Percentiles rank a stretch among this genome's conserved stretches.
phyloP scores from a whole-genome alignment of 2,113 vertebrate species.

The Syrrhaptes paradoxus region DNA sequence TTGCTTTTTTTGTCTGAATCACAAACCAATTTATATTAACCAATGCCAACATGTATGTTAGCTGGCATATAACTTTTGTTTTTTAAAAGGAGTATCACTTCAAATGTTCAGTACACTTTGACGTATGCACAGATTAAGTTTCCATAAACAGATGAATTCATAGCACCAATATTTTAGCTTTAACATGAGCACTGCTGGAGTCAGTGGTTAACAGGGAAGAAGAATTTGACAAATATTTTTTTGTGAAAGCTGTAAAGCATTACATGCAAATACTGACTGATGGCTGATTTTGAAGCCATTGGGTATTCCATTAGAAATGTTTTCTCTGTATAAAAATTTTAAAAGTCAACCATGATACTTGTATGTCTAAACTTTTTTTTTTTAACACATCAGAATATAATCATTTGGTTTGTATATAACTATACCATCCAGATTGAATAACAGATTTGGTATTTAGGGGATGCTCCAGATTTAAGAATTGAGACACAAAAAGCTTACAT shows the following conservation, averaged over 20 bases:
- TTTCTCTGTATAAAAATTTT: neutral
- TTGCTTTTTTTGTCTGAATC: slow-evolving; percentile 21
- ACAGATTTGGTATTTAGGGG: slow-evolving; percentile 2
- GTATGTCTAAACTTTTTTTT: neutral
- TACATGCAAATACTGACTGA: slow-evolving; percentile 17
- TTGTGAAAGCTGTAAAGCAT: slow-evolving; percentile 16
- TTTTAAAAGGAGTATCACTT: slow-evolving; percentile 32
- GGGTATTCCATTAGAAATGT: neutral
- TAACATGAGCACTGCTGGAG: slow-evolving; percentile 42
- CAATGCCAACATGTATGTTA: slow-evolving; percentile 46
- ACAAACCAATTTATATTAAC: slow-evolving; percentile 36
- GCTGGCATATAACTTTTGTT: slow-evolving; percentile 13
- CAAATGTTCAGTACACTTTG: slow-evolving; percentile 51
- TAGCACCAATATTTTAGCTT: slow-evolving; percentile 68
- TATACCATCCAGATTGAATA: slow-evolving; percentile 30
- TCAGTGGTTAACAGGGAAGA: slow-evolving; percentile 10
- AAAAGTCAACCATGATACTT: neutral
- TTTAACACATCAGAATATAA: neutral
- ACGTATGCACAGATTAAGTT: slow-evolving; percentile 47
- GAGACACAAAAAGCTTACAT: slow-evolving; percentile 48
- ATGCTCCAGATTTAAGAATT: neutral
- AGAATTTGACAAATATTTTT: neutral
- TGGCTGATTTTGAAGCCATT: slow-evolving; percentile 12
- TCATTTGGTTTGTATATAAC: slow-evolving; percentile 25
- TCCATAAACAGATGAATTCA: slow-evolving; percentile 61